These are phyloP conservation scores for Boloria euphrosyne DNA, from an alignment of 2,888 invertebrate species.

Conservation along the genomic window DNA sequence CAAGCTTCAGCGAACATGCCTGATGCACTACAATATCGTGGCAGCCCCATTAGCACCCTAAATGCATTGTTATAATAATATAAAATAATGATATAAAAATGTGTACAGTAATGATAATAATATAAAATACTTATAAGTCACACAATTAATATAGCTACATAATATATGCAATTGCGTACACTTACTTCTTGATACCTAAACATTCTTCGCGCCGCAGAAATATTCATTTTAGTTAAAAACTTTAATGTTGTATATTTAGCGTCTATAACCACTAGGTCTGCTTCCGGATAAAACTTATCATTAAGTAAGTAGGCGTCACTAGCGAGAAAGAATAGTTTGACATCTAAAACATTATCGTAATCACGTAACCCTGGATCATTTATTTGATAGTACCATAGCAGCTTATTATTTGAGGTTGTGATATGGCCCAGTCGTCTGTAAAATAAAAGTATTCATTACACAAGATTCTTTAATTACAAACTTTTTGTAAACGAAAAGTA, in stretches of 20 bases:
- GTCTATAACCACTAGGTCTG: conserved; percentile 64
- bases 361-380: conserved; percentile 70
- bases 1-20: no score
- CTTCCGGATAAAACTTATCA: conserved; percentile 51
- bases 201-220: conserved; percentile 84
- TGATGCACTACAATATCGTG: no score
- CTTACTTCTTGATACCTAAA: conserved; percentile 83
- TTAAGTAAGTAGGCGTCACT: conserved; percentile 63
- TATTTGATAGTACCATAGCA: conserved; percentile 71
- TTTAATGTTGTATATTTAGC: conserved; percentile 66
- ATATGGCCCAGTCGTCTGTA: conserved; percentile 64
- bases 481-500: no score
- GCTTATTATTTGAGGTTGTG: conserved; percentile 53
- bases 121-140: no score
- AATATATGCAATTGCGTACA: not conserved
- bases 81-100: no score
- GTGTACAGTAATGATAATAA: no score
- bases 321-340: conserved; percentile 59
- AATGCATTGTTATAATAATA: no score
- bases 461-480: not conserved
- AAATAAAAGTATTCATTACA: not conserved
- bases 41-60: no score
- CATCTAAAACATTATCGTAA: conserved; percentile 65
- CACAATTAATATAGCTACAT: no score
- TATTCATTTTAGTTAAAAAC: conserved; percentile 82